phyloP scores from a whole-genome alignment of 2,888 invertebrate species.

The Nesidiocoris tenuis region DNA sequence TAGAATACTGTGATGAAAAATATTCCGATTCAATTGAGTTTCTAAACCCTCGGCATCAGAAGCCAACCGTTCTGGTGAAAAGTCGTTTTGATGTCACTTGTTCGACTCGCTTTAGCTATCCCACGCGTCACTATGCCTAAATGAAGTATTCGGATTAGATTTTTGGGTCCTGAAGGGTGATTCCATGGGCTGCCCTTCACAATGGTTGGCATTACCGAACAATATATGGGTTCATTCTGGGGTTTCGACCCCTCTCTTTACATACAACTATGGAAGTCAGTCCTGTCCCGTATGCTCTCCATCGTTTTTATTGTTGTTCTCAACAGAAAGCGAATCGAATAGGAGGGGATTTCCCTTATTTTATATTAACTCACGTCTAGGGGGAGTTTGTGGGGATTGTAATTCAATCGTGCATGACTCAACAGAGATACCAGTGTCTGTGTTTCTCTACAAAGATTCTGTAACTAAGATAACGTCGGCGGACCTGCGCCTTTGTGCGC shows the following conservation, averaged over 20 bases:
- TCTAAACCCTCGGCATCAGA: neutral
- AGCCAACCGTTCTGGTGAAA: neutral
- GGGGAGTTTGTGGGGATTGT: slow-evolving; percentile 2
- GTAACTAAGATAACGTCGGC: slow-evolving; percentile 17
- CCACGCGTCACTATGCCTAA: neutral
- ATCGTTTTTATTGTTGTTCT: slow-evolving; percentile 28
- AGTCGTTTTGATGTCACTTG: neutral
- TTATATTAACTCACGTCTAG: slow-evolving; percentile 23
- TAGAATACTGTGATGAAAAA: too few species aligned
- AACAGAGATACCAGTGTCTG: slow-evolving; percentile 10
- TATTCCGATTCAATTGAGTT: neutral
- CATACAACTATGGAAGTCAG: neutral
- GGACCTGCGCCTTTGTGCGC: neutral
- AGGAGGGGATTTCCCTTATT: slow-evolving; percentile 17
- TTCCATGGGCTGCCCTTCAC: slow-evolving; percentile 8
- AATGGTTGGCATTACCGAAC: slow-evolving; percentile 33
- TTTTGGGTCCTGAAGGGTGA: slow-evolving; percentile 19
- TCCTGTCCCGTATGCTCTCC: neutral
- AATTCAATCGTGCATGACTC: slow-evolving; percentile 34
- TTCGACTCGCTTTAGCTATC: too few species aligned
- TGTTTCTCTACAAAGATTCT: slow-evolving; percentile 5
- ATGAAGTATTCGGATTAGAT: slow-evolving; percentile 22
- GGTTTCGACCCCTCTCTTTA: neutral
- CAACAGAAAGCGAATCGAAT: neutral
- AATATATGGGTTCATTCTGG: slow-evolving; percentile 34